These are phyloP conservation scores for Neopelma chrysocephalum DNA, from an alignment of 2,797 vertebrate species.

Conservation along the genomic window DNA sequence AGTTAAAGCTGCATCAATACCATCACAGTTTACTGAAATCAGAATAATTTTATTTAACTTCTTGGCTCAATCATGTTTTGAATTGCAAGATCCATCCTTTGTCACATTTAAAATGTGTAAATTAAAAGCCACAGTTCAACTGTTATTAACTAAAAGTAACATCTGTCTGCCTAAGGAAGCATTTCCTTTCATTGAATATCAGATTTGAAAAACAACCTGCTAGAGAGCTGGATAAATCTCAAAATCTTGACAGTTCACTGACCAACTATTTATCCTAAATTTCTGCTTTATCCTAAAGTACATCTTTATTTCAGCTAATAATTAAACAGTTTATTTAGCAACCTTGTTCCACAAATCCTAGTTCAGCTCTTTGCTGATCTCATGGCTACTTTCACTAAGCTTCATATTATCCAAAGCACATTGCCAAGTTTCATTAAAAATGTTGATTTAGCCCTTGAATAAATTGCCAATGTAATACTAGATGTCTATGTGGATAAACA, in stretches of 20 bases:
- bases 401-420: neutral
- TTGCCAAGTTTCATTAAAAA: neutral
- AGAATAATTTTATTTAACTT: neutral
- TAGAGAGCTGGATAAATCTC: neutral
- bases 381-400: neutral
- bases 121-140: neutral
- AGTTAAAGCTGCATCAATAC: neutral
- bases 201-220: neutral
- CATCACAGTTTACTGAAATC: neutral
- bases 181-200: neutral
- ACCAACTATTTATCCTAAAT: neutral
- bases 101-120: neutral
- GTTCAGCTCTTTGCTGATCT: neutral
- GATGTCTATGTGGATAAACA: neutral
- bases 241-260: neutral
- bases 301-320: neutral
- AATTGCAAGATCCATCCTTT: neutral
- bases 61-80: neutral
- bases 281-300: neutral
- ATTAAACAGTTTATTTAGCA: neutral
- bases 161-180: neutral
- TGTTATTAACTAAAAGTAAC: neutral
- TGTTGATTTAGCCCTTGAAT: neutral
- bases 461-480: neutral
- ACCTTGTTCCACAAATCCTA: neutral